Evolutionary conservation across 2,797 vertebrate genomes (phyloP), one percentile per base, ranked within the genome.

Genomic region (Adrianichthys oophorus): DNA sequence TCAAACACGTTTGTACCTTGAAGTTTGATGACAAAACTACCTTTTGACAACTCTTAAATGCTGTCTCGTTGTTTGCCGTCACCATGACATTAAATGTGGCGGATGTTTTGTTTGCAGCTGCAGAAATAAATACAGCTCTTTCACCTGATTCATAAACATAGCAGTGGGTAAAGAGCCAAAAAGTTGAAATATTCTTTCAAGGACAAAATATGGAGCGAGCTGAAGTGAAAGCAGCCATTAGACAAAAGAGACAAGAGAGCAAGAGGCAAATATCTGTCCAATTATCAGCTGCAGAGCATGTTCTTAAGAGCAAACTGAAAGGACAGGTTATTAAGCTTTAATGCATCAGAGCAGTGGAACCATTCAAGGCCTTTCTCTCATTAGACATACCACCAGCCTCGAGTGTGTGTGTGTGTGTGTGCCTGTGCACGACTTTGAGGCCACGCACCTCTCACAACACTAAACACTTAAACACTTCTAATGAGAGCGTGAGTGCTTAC

Each of bases 261-360:
- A 83, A 78, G 66, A 84, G 70, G 76, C 54, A 84, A 84, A 78
- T 84, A 87, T 90, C 78, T 90, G 83, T 84, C 84, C 86, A 90
- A 87, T 90, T 89, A 90, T 87, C 80, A 84, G 79, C 83, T 68
- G 65, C 53, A 72, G 64, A 71, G 79, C 76, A 74, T 84, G 81
- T 87, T 85, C 80, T 80, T 84, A 79, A 84, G 85, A 83, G 81
- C 59, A 10, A 72, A 76, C 72, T 81, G 85, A 88, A 90, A 89
- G 75, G 85, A 87, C 82, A 87, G 82, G 85, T 87, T 90, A 85
- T 89, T 88, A 88, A 83, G 84, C 76, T 85, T 89, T 88, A 88
- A 90, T 87, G 86, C 85, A 87, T 84, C 81, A 76, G 76, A 84
- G 85, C 83, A 85, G 78, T 79, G 70, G 76, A 86, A 73, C 74